Evolutionary conservation across 2,888 invertebrate species (phyloP).

Genomic region (Platerodrilus igneus): DNA sequence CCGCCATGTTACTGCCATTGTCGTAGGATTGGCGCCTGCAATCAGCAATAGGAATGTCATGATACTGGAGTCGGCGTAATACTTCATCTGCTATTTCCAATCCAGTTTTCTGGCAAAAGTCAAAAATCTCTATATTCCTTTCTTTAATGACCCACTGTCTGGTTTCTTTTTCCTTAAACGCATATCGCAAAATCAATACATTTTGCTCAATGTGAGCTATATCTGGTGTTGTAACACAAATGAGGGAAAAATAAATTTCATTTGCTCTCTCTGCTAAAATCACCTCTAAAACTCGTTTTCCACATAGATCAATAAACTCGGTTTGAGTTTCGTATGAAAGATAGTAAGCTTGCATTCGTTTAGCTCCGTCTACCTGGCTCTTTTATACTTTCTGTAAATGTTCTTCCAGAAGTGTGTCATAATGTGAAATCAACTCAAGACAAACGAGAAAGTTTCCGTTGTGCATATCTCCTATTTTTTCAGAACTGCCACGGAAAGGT

Average conservation of each 20-base stretch:
- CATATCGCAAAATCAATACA: too few relatives aligned
- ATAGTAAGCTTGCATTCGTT: constrained; percentile 1
- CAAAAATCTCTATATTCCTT: too few relatives aligned
- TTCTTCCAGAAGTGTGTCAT: constrained; percentile 10
- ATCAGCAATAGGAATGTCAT: too few relatives aligned
- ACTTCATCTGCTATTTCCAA: too few relatives aligned
- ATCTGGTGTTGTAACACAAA: too few relatives aligned
- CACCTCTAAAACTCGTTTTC: constrained; percentile 3
- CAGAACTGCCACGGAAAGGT: constrained; percentile 1
- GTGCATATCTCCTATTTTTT: constrained; percentile 3
- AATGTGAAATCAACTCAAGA: constrained; percentile 10
- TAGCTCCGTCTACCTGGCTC: constrained; percentile 6
- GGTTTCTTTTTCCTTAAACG: too few relatives aligned
- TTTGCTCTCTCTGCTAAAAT: constrained; percentile 1
- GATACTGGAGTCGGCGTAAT: too few relatives aligned
- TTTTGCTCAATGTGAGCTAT: constrained; percentile 1
- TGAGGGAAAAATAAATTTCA: background rate
- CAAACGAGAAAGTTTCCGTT: constrained; percentile 8
- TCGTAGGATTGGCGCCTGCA: too few relatives aligned
- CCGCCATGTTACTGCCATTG: too few relatives aligned
- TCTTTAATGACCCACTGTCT: too few relatives aligned
- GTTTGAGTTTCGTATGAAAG: constrained; percentile 1
- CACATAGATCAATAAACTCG: background rate
- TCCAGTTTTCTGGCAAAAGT: too few relatives aligned
- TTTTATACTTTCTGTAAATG: constrained; percentile 9